phyloP scores from a whole-genome alignment of 2,888 invertebrate genomes.

The Imbricaverruca yamaguchii region DNA sequence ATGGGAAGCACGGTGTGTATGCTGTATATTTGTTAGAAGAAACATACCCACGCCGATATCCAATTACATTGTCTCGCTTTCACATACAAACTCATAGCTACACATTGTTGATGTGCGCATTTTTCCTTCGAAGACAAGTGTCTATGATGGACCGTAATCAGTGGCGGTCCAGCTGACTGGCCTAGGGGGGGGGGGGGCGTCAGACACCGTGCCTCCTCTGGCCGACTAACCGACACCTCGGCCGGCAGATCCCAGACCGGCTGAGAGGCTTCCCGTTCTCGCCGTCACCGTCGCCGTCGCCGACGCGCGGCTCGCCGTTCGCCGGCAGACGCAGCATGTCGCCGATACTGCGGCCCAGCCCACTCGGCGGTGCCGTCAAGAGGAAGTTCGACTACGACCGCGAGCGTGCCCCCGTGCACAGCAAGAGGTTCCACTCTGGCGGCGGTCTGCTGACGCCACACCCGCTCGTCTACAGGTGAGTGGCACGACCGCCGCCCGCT shows the following conservation, averaged over 20 bases:
- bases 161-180: too few species aligned
- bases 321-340: constrained; percentile 64
- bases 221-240: too few species aligned
- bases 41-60: too few species aligned
- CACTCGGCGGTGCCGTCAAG: constrained; percentile 48
- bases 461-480: constrained; percentile 7
- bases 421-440: constrained; percentile 19
- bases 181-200: too few species aligned
- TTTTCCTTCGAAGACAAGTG: too few species aligned
- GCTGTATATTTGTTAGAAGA: too few species aligned
- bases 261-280: constrained; percentile 31
- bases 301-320: constrained; percentile 30
- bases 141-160: too few species aligned
- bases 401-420: neutral
- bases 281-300: constrained; percentile 33
- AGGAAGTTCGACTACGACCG: constrained; percentile 37
- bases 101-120: too few species aligned
- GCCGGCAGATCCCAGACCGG: constrained; percentile 28
- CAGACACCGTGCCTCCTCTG: too few species aligned
- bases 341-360: constrained; percentile 73
- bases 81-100: too few species aligned
- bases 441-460: constrained; percentile 1
- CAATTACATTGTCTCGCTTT: too few species aligned
- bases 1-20: too few species aligned
- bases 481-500: neutral